Base-by-base conservation (phyloP, 2,888 invertebrate genomes). In the Lasioglossum oenotherae region DNA sequence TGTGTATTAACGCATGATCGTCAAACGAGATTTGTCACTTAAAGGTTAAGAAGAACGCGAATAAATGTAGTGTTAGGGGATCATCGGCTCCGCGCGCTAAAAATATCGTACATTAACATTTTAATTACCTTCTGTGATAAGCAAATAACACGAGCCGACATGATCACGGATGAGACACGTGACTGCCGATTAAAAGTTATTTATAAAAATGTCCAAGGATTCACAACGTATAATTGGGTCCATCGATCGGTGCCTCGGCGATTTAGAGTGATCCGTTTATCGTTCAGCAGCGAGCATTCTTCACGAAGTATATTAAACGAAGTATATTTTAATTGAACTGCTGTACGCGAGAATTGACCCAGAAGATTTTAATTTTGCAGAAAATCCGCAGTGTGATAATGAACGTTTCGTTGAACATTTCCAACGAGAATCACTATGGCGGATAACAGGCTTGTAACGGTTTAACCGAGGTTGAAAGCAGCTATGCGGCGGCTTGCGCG, bases 31-130 rank as follows among this genome's bases (percentile, higher is more conserved):
- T 53, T 49, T 49, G 19, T 46, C 3, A 1, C 23, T 19, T 49
- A 8, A 27, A 46, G 72, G 46, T 73, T 73, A 8, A 27, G 46
- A 72, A 46, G 1, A 53, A 46, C 27, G 71, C 35, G 19, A 8
- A 23, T 14, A 2, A 64, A 19, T 38, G 41, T n/a, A 73, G 38
- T n/a, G 27, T 60, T 60, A 14, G 16, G n/a, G 35, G 72, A 81
- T 46, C 44, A 69, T 74, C 16, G 69, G 5, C 23, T 4, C 0
- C 16, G 10, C 10, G 35, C n/a, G 71, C 57, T 82, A 79, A 82
- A 46, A 46, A 74, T 82, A 82, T n/a, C 27, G 67, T 69, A 19
- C 41, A 79, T 82, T 82, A 82, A 44, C 82, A 79, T 82, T 71
- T 57, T 82, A 82, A 82, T 82, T 69, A 82, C 71, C 46, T 44